A percentile compares a stretch with the other conserved stretches of the same genome.
These are phyloP conservation scores for Pomacea maculata DNA, from an alignment of 1,140 invertebrate species.

Conservation along the genomic window DNA sequence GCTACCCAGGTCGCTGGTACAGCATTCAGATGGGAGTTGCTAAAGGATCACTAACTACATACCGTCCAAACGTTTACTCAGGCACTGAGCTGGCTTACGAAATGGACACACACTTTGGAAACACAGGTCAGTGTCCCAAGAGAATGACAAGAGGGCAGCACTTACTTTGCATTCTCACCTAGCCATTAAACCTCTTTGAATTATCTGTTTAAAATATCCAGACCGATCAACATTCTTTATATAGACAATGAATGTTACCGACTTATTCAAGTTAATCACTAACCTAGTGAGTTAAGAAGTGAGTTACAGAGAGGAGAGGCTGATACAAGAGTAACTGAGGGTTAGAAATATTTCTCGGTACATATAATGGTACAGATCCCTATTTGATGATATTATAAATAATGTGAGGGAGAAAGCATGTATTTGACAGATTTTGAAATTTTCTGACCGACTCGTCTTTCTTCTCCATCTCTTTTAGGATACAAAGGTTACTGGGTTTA, in stretches of 20 bases:
- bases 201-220: background rate
- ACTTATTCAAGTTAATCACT: no score
- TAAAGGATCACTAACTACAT: background rate
- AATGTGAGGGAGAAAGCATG: background rate
- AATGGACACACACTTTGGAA: background rate
- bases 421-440: background rate
- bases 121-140: background rate
- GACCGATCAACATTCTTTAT: no score
- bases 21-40: conserved; percentile 4
- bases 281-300: no score
- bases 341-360: no score
- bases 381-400: background rate
- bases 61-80: background rate
- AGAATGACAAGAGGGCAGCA: no score
- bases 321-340: no score
- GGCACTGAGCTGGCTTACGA: background rate
- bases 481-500: background rate
- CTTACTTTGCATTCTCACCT: no score
- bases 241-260: no score
- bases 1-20: background rate
- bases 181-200: no score
- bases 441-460: background rate
- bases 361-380: no score
- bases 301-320: no score
- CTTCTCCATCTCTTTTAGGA: background rate